These are phyloP conservation scores for Perccottus glenii DNA, from an alignment of 2,113 vertebrate genomes.

Conservation along the genomic window DNA sequence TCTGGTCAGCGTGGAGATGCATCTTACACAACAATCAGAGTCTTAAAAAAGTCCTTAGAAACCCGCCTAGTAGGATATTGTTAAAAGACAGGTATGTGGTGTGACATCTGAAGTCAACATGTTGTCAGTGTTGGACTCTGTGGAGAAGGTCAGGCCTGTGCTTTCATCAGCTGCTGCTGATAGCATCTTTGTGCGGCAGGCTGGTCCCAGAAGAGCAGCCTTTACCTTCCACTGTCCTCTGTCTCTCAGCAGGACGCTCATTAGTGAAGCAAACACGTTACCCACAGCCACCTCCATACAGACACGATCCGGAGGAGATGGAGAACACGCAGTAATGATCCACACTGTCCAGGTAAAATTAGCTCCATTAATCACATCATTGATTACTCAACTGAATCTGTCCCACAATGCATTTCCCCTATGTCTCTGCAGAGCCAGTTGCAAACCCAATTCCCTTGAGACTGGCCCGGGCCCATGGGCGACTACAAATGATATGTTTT, in stretches of 20 bases:
- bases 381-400: conserved; percentile 56
- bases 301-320: conserved; percentile 44
- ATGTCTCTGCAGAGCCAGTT: conserved; percentile 21
- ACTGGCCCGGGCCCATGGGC: conserved; percentile 14
- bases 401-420: conserved; percentile 37
- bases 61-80: conserved; percentile 25
- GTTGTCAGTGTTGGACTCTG: conserved; percentile 3
- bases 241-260: conserved; percentile 53
- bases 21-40: neutral
- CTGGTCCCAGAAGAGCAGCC: conserved; percentile 35
- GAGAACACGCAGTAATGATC: conserved; percentile 72
- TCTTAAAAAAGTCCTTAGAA: neutral
- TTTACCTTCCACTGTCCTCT: conserved; percentile 59
- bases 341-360: conserved; percentile 72
- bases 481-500: conserved; percentile 54
- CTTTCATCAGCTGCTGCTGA: conserved; percentile 31
- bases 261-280: conserved; percentile 60
- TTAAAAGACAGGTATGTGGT: conserved; percentile 25
- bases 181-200: conserved; percentile 31
- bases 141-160: conserved; percentile 39
- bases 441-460: conserved; percentile 14
- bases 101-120: conserved; percentile 24
- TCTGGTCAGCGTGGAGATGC: neutral
- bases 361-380: conserved; percentile 79
- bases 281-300: conserved; percentile 30